Evolutionary conservation across 2,113 vertebrate genomes (phyloP).

Genomic region (Mesembrinibis cayennensis): DNA sequence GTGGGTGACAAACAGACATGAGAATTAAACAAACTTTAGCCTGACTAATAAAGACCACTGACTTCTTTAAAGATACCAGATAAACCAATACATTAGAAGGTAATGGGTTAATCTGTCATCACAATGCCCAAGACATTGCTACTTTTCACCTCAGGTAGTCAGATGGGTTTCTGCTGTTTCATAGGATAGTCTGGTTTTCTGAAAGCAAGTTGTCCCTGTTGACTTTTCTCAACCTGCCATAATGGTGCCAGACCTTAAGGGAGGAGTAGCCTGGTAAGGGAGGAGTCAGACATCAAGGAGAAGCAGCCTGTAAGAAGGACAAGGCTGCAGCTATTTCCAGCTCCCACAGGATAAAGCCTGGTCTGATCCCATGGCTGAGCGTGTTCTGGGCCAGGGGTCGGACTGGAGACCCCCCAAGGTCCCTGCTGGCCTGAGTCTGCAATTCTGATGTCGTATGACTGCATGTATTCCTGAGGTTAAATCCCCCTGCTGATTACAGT

Average conservation of each 20-base stretch:
- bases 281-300: not conserved
- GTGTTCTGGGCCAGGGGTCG: rapidly evolving
- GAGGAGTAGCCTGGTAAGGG: not conserved
- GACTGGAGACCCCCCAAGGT: not conserved
- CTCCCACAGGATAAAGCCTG: not conserved
- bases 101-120: not conserved
- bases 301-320: not conserved
- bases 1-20: not conserved
- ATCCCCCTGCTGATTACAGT: not conserved
- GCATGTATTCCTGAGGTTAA: not conserved
- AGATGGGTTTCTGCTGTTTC: not conserved
- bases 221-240: not conserved
- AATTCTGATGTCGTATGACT: not conserved
- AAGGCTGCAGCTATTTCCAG: not conserved
- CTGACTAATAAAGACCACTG: not conserved
- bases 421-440: not conserved
- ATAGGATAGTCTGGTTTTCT: not conserved
- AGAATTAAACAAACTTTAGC: not conserved
- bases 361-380: not conserved
- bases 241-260: not conserved
- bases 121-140: not conserved
- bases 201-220: not conserved
- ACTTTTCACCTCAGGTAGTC: not conserved
- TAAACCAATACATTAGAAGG: not conserved
- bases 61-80: not conserved